Base-by-base conservation (phyloP, 2,113 vertebrate species). In the Oncorhynchus nerka region DNA sequence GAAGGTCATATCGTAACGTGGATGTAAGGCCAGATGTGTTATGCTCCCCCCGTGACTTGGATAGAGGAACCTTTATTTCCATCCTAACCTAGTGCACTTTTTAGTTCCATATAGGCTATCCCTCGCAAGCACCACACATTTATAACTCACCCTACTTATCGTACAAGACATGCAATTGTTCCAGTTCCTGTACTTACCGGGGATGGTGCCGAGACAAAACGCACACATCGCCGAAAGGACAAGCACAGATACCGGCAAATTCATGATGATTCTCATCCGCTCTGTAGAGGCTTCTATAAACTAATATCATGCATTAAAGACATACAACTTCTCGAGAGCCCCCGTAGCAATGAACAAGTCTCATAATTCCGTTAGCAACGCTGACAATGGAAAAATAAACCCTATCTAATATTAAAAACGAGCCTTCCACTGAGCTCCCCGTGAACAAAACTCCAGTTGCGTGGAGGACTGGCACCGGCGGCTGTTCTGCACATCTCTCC, bases 151-250 rank as follows among this genome's bases (percentile, higher is more conserved):
- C 2, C 1, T 62, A 62, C 15, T 22, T 20, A 20, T 62, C n/a
- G 8, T n/a, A 62, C 20, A 62, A 11, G 5, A 22, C n/a, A 22
- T 16, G 59, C 19, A 62, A 8, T 22, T 22, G 59, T 22, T 62
- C 19, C 59, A 62, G 13, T 24, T 62, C 59, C 59, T 9, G 19
- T 77, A 70, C 90, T 90, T 85, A 92, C 89, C 89, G 15, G 69
- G 39, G n/a, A 77, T 78, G 55, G 73, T 80, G 70, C 80, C 75
- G 34, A 77, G 26, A 62, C 45, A 73, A 49, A 65, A 72, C 70
- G 81, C 74, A 39, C 66, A 84, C 71, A 71, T 66, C 32, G 74
- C 77, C 69, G 83, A 6, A 57, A 83, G 30, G 69, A 57, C 55
- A 57, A 87, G 69, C 73, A 71, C 45, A 69, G 79, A 64, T 48